These are phyloP conservation scores for Lobophora halterata DNA, from an alignment of 2,888 invertebrate genomes.

Conservation along the genomic window DNA sequence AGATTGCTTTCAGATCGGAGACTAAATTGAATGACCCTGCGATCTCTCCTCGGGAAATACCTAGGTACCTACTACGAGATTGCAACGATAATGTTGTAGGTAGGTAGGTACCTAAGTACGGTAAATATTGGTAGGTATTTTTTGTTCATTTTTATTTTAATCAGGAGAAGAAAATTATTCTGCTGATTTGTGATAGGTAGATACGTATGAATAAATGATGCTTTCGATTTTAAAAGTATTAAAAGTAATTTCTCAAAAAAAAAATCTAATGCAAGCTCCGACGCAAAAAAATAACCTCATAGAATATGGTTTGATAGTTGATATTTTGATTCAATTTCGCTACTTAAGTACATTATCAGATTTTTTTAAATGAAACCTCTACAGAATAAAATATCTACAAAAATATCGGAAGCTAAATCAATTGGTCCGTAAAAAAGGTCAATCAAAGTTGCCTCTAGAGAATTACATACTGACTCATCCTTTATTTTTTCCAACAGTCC, in stretches of 20 bases:
- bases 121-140: too few relatives aligned
- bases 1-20: slow-evolving; percentile 35
- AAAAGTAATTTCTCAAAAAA: background rate
- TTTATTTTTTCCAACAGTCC: slow-evolving; percentile 3
- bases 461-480: slow-evolving; percentile 5
- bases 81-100: slow-evolving; percentile 25
- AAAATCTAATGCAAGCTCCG: slow-evolving; percentile 1
- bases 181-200: too few relatives aligned
- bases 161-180: too few relatives aligned
- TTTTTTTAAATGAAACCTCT: too few relatives aligned
- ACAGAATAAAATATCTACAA: too few relatives aligned
- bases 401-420: slow-evolving; percentile 1
- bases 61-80: slow-evolving; percentile 35
- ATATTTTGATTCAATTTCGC: too few relatives aligned
- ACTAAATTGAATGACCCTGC: slow-evolving; percentile 33
- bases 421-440: slow-evolving; percentile 13
- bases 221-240: too few relatives aligned
- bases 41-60: slow-evolving; percentile 35
- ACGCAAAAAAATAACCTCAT: background rate
- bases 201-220: background rate
- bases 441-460: slow-evolving; percentile 6
- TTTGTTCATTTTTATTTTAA: too few relatives aligned
- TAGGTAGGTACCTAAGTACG: too few relatives aligned
- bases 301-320: too few relatives aligned
- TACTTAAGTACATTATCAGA: too few relatives aligned